These are phyloP conservation scores for Symphodus melops DNA, from an alignment of 2,113 vertebrate species.

Conservation along the genomic window DNA sequence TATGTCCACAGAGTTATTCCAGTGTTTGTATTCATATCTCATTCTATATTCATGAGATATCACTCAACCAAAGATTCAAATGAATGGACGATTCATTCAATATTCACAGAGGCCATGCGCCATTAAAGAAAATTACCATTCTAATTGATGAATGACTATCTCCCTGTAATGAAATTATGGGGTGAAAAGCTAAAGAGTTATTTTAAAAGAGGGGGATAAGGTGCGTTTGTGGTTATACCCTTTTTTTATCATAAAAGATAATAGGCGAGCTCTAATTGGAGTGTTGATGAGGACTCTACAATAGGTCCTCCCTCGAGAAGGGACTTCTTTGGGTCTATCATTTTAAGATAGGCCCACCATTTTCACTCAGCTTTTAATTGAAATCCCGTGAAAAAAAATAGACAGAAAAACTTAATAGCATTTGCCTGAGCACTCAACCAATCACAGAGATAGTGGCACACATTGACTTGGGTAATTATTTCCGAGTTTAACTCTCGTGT, in stretches of 20 bases:
- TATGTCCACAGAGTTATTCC: constrained; percentile 24
- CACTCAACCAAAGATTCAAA: constrained; percentile 65
- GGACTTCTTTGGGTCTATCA: constrained; percentile 69
- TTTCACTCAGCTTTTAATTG: constrained; percentile 79
- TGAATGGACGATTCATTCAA: constrained; percentile 69
- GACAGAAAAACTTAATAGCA: constrained; percentile 78
- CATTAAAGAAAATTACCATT: constrained; percentile 78
- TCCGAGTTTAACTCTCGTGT: constrained; percentile 74
- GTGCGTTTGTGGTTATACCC: constrained; percentile 70
- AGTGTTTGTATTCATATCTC: constrained; percentile 63
- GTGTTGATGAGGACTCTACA: constrained; percentile 77
- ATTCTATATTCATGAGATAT: constrained; percentile 65
- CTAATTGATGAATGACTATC: constrained; percentile 79
- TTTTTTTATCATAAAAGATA: constrained; percentile 74
- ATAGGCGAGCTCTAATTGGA: constrained; percentile 77
- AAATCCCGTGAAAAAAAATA: constrained; percentile 71
- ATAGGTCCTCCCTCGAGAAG: constrained; percentile 68
- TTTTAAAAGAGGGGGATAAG: constrained; percentile 67
- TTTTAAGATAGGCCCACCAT: constrained; percentile 75
- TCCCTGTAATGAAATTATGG: constrained; percentile 76
- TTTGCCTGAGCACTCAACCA: constrained; percentile 80
- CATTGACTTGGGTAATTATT: constrained; percentile 82
- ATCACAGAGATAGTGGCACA: constrained; percentile 75
- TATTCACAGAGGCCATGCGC: constrained; percentile 57
- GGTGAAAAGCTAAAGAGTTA: constrained; percentile 75